Evolutionary conservation across 2,888 invertebrate species (phyloP).

Genomic region (Anoplius nigerrimus): DNA sequence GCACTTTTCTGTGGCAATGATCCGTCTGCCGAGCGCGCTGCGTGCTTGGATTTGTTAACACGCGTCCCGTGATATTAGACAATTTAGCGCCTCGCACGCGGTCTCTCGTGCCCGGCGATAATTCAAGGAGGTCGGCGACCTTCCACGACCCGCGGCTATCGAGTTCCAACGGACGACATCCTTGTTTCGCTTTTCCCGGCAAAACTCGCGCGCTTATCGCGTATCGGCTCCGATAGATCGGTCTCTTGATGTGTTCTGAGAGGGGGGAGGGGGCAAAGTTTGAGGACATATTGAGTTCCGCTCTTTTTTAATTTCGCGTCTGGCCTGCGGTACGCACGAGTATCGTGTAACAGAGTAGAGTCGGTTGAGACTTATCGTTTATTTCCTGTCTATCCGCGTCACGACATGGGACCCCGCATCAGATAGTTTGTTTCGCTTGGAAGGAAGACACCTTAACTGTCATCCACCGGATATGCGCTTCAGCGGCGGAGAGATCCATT

Average conservation of each 20-base stretch:
- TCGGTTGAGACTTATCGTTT: slow-evolving; percentile 16
- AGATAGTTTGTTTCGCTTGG: not conserved
- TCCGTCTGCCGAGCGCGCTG: slow-evolving; percentile 16
- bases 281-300: too few relatives aligned
- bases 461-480: too few relatives aligned
- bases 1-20: slow-evolving; percentile 30
- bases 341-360: slow-evolving; percentile 33
- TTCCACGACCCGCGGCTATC: not conserved
- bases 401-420: not conserved
- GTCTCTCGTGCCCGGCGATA: slow-evolving; percentile 9
- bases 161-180: not conserved
- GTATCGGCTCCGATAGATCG: too few relatives aligned
- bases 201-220: too few relatives aligned
- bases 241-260: too few relatives aligned
- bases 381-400: slow-evolving; percentile 28
- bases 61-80: slow-evolving; percentile 33
- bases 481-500: too few relatives aligned
- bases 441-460: not conserved
- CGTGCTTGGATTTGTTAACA: slow-evolving; percentile 31
- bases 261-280: too few relatives aligned
- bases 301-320: too few relatives aligned
- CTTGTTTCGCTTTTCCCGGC: too few relatives aligned
- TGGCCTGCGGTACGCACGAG: slow-evolving; percentile 12
- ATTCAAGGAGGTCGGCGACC: slow-evolving; percentile 24
- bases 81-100: slow-evolving; percentile 29